Conservation (phyloP, 2,888 invertebrate species). For the Chrysolina haemoptera region DNA sequence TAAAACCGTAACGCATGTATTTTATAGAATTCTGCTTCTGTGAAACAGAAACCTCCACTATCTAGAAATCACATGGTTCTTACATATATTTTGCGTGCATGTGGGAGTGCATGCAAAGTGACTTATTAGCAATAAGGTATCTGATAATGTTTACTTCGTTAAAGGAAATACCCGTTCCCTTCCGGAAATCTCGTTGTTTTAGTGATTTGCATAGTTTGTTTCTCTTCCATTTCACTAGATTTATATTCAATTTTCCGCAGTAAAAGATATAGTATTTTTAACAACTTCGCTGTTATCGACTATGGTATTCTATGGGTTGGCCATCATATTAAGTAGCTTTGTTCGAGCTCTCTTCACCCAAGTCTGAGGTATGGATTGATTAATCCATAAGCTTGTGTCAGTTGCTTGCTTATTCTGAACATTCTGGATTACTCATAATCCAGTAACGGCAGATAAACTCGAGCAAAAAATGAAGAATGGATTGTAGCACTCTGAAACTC, state of each 20-base stretch:
- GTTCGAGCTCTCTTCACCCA: too few species aligned
- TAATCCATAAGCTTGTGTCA: too few species aligned
- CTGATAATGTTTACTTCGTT: slow-evolving; percentile 47
- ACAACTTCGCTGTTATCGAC: too few species aligned
- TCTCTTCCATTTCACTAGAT: slow-evolving; percentile 25
- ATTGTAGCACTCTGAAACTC: too few species aligned
- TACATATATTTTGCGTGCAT: slow-evolving; percentile 38
- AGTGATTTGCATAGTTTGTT: slow-evolving; percentile 32
- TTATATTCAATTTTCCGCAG: background rate
- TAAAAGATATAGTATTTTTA: too few species aligned
- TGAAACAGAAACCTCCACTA: slow-evolving; percentile 20
- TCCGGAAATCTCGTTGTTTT: slow-evolving; percentile 47
- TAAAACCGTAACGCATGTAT: slow-evolving; percentile 24
- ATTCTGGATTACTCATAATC: too few species aligned
- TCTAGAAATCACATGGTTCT: slow-evolving; percentile 34
- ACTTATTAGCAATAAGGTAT: slow-evolving; percentile 44
- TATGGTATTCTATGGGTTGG: too few species aligned
- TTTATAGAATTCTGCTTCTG: slow-evolving; percentile 7
- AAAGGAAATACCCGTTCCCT: slow-evolving; percentile 43
- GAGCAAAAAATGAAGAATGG: too few species aligned
- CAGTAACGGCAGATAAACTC: too few species aligned
- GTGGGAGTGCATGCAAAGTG: slow-evolving; percentile 44
- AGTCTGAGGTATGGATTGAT: too few species aligned
- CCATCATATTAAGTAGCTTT: too few species aligned
- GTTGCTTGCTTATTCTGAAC: too few species aligned